Conservation (phyloP, 2,797 vertebrate genomes). For the Novumbra hubbsi region DNA sequence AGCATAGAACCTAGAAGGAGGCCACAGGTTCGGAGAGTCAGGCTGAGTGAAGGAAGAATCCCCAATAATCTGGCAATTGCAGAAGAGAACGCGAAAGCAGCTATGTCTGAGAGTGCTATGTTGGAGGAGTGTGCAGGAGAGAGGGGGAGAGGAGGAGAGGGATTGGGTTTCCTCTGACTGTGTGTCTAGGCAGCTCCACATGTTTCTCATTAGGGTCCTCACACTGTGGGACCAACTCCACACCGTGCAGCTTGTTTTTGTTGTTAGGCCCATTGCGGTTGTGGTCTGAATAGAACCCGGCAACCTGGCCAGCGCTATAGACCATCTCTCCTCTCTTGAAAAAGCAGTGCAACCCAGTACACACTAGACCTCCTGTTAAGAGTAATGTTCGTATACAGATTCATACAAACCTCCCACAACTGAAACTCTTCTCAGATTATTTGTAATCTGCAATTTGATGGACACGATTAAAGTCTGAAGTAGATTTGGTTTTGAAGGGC, state of each 20-base stretch:
- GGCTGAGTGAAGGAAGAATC: neutral
- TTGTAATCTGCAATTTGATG: slow-evolving; percentile 57
- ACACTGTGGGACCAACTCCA: slow-evolving; percentile 76
- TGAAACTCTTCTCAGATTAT: slow-evolving; percentile 30
- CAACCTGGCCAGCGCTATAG: slow-evolving; percentile 52
- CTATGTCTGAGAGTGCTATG: slow-evolving; percentile 45
- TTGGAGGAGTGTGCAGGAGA: slow-evolving; percentile 34
- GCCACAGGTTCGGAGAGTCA: neutral
- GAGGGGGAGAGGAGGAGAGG: slow-evolving; percentile 48
- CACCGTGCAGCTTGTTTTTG: slow-evolving; percentile 79
- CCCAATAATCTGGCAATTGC: neutral
- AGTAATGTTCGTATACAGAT: neutral
- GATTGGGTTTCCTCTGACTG: slow-evolving; percentile 83
- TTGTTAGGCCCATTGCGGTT: slow-evolving; percentile 76
- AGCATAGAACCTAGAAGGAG: neutral
- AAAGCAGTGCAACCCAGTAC: slow-evolving; percentile 25
- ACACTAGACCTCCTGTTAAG: neutral
- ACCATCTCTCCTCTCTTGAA: slow-evolving; percentile 46
- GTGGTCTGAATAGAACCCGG: slow-evolving; percentile 68
- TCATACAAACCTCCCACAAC: slow-evolving; percentile 6
- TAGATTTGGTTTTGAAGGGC: slow-evolving; percentile 51
- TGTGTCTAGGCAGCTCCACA: slow-evolving; percentile 80
- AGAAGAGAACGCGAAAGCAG: neutral
- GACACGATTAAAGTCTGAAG: slow-evolving; percentile 69
- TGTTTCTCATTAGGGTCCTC: slow-evolving; percentile 82